Evolutionary conservation across 2,888 invertebrate species (phyloP).

Genomic region (Polylopha cassiicola): DNA sequence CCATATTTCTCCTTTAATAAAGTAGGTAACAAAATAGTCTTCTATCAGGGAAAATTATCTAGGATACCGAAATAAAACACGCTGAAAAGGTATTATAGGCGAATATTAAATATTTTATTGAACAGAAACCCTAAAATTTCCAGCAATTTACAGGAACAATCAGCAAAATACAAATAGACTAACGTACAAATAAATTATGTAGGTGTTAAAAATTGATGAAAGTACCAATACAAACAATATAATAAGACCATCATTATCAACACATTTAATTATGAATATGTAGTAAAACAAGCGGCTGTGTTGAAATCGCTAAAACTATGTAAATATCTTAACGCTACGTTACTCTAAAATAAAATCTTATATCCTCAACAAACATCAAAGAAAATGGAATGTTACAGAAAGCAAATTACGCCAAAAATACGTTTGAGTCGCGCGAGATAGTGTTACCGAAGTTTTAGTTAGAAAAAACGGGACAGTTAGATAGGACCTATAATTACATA

Average conservation of each 20-base stretch:
- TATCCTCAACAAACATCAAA: constrained; percentile 49
- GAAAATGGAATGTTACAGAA: constrained; percentile 51
- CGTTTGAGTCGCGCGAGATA: constrained; percentile 42
- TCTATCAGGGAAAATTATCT: too few relatives aligned
- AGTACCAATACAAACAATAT: constrained; percentile 14
- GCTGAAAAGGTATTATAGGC: constrained; percentile 45
- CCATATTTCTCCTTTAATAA: too few relatives aligned
- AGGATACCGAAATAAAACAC: constrained; percentile 51
- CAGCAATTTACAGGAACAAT: constrained; percentile 53
- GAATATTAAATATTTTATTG: constrained; percentile 70
- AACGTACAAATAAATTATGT: constrained; percentile 10
- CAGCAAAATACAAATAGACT: constrained; percentile 30
- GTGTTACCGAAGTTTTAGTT: constrained; percentile 49
- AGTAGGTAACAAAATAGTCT: too few relatives aligned
- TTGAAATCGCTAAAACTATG: constrained; percentile 22
- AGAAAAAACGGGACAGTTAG: constrained; percentile 56
- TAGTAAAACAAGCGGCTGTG: constrained; percentile 15
- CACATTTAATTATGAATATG: constrained; percentile 2
- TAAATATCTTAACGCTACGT: constrained; percentile 53
- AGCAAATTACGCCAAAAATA: constrained; percentile 22
- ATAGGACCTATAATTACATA: constrained; percentile 36
- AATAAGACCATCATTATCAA: constrained; percentile 7
- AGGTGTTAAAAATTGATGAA: constrained; percentile 10
- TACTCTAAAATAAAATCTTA: constrained; percentile 55
- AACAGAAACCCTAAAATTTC: constrained; percentile 62